A percentile compares a stretch with the other conserved stretches of the same genome.
phyloP scores from a whole-genome alignment of 64 coral and sea anemone species.

The Pocillopora damicornis region DNA sequence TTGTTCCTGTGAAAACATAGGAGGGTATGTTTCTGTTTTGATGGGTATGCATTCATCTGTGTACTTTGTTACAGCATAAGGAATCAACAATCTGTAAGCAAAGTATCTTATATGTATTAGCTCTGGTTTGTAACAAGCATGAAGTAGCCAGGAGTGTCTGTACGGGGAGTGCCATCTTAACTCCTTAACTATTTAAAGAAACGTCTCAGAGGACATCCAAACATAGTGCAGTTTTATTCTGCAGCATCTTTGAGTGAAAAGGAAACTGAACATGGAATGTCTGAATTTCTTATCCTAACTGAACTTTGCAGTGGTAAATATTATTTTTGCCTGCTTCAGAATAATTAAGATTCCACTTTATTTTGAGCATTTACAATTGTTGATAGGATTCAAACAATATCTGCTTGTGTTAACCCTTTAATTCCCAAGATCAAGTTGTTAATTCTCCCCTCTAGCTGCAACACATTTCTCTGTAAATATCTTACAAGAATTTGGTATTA shows the following conservation, averaged over 20 bases:
- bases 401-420: neutral
- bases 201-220: constrained; percentile 88
- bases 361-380: neutral
- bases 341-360: neutral
- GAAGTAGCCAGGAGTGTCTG: too few species aligned
- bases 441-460: too few species aligned
- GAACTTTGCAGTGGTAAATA: constrained; percentile 86
- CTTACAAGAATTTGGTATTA: neutral
- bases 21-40: too few species aligned
- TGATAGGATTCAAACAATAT: neutral
- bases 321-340: neutral
- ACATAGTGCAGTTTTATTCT: constrained; percentile 92
- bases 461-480: too few species aligned
- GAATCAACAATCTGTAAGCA: too few species aligned
- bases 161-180: neutral
- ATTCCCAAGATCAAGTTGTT: too few species aligned
- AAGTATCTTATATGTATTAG: too few species aligned
- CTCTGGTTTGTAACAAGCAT: too few species aligned
- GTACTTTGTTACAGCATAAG: too few species aligned
- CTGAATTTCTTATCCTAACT: constrained; percentile 92
- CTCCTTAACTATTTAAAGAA: constrained; percentile 75
- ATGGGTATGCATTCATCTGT: too few species aligned
- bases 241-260: constrained; percentile 90
- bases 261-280: constrained; percentile 93
- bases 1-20: neutral